Percentiles rank a stretch among this genome's conserved stretches.
Evolutionary conservation across 2,888 invertebrate species (phyloP).

Genomic region (Noctua janthina): DNA sequence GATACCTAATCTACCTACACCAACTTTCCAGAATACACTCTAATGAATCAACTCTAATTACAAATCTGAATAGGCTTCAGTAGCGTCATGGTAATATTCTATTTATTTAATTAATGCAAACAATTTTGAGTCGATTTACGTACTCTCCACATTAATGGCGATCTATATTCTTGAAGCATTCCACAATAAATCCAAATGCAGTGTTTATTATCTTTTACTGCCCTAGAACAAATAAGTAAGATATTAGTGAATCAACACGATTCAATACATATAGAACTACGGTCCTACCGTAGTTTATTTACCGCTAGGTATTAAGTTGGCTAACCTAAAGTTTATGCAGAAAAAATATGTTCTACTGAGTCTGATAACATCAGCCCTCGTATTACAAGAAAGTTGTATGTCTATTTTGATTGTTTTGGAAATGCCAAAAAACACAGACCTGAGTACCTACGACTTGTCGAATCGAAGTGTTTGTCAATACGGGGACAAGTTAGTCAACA

Average conservation of each 20-base stretch:
- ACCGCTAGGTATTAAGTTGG: neutral
- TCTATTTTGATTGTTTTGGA: too few relatives aligned
- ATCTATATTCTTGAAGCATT: slow-evolving; percentile 2
- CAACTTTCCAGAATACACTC: slow-evolving; percentile 4
- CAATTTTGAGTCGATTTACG: slow-evolving; percentile 29
- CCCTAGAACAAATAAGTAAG: slow-evolving; percentile 42
- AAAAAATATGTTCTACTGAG: neutral
- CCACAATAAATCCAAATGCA: slow-evolving; percentile 24
- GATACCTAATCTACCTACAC: neutral
- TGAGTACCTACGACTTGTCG: neutral
- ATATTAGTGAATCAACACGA: slow-evolving; percentile 36
- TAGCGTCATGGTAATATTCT: neutral
- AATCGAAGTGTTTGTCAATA: neutral
- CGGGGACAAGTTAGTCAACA: neutral
- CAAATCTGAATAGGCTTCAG: neutral
- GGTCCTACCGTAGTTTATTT: neutral
- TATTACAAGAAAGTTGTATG: too few relatives aligned
- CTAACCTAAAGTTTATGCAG: neutral
- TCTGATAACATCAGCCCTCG: too few relatives aligned
- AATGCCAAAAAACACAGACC: too few relatives aligned
- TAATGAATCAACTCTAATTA: slow-evolving; percentile 23
- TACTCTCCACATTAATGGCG: neutral
- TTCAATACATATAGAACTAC: slow-evolving; percentile 30
- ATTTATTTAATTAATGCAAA: slow-evolving; percentile 23
- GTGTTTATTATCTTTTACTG: slow-evolving; percentile 30